These are phyloP conservation scores for Orthosia gracilis DNA, from an alignment of 2,888 invertebrate genomes.

Conservation along the genomic window DNA sequence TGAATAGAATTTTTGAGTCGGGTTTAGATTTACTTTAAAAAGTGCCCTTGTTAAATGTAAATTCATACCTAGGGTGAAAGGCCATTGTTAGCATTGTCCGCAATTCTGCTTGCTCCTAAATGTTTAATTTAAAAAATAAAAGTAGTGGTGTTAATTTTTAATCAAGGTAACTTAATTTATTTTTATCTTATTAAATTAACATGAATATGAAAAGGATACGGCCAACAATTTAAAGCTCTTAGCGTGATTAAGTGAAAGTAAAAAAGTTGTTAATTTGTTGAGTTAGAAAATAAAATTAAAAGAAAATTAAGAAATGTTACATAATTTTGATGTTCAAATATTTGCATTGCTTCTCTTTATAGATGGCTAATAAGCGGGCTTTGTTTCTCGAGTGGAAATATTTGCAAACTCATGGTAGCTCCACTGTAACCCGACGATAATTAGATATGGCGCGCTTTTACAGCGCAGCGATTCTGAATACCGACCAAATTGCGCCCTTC, in stretches of 20 bases:
- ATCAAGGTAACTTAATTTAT: slow-evolving; percentile 31
- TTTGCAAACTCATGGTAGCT: slow-evolving; percentile 78
- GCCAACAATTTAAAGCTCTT: slow-evolving; percentile 35
- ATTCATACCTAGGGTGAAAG: slow-evolving; percentile 40
- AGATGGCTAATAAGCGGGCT: slow-evolving; percentile 69
- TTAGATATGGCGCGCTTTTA: slow-evolving; percentile 91
- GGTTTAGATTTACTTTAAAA: slow-evolving; percentile 56
- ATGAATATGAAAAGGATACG: slow-evolving; percentile 32
- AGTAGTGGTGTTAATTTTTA: slow-evolving; percentile 35
- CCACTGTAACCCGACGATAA: slow-evolving; percentile 85
- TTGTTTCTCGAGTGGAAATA: slow-evolving; percentile 72
- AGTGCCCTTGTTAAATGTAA: slow-evolving; percentile 50
- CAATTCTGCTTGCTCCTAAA: slow-evolving; percentile 29
- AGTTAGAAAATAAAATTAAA: slow-evolving; percentile 19
- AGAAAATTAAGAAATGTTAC: slow-evolving; percentile 19
- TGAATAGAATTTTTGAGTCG: slow-evolving; percentile 59
- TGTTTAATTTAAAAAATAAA: slow-evolving; percentile 21
- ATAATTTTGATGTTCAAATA: slow-evolving; percentile 33
- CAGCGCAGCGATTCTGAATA: slow-evolving; percentile 88
- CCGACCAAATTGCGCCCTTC: slow-evolving; percentile 89
- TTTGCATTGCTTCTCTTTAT: slow-evolving; percentile 45
- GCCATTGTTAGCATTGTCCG: slow-evolving; percentile 32
- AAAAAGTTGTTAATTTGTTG: slow-evolving; percentile 35
- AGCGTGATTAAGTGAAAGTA: slow-evolving; percentile 31
- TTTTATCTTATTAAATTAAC: slow-evolving; percentile 36